A percentile compares a stretch with the other conserved stretches of the same genome.
Evolutionary conservation across 1,140 invertebrate genomes (phyloP).

Genomic region (Hirudo medicinalis): DNA sequence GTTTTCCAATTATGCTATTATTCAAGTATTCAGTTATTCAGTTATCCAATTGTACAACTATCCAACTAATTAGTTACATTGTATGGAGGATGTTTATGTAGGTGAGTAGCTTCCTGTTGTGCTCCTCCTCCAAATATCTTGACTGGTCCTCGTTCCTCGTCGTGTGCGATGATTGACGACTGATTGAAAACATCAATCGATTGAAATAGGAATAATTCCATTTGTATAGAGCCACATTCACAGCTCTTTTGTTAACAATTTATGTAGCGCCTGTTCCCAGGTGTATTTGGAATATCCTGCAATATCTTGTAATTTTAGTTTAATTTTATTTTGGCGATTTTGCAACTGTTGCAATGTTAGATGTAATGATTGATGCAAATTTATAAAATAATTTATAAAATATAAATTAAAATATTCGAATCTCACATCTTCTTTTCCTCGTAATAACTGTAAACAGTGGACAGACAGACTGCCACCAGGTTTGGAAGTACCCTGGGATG

Average conservation of each 20-base stretch:
- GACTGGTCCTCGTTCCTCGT: not conserved
- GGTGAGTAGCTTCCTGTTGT: constrained; percentile 21
- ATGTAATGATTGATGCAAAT: no score
- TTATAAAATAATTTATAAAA: no score
- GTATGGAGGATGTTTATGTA: constrained; percentile 24
- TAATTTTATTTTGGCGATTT: no score
- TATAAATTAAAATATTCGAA: no score
- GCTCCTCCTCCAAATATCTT: constrained; percentile 17
- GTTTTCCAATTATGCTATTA: not conserved
- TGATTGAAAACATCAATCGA: constrained; percentile 9
- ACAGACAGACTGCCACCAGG: constrained; percentile 64
- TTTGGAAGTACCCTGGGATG: constrained; percentile 70
- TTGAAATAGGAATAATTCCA: constrained; percentile 26
- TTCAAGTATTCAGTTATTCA: not conserved
- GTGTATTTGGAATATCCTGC: no score
- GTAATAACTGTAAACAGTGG: constrained; percentile 50
- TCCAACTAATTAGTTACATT: constrained; percentile 17
- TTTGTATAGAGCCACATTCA: no score
- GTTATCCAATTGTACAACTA: not conserved
- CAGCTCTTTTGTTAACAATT: no score
- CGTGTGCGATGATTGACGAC: not conserved
- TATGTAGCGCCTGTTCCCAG: no score
- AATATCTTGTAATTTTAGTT: no score
- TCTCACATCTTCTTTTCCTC: constrained; percentile 38
- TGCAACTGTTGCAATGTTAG: no score